Conservation (phyloP, 2,113 vertebrate genomes). For the Pollachius pollachius region DNA sequence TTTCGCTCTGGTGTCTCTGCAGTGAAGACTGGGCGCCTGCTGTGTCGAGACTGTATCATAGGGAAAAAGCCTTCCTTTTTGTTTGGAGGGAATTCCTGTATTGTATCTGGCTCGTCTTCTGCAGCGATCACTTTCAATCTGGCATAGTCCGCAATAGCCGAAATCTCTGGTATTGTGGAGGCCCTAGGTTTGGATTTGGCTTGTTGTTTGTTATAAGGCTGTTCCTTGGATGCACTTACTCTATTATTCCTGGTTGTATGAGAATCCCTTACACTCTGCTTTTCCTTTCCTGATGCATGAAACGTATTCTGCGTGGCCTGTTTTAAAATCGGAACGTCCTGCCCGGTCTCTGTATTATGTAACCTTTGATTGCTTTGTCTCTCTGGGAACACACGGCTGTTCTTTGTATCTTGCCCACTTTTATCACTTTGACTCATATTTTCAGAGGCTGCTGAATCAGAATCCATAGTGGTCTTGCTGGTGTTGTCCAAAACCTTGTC, state of each 20-base stretch:
- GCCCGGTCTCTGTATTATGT: conserved; percentile 16
- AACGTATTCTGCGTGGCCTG: conserved; percentile 22
- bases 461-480: conserved; percentile 28
- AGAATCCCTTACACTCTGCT: conserved; percentile 22
- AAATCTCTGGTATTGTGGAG: conserved; percentile 62
- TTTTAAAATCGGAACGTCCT: conserved; percentile 28
- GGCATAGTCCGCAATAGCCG: conserved; percentile 68
- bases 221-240: conserved; percentile 11
- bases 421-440: conserved; percentile 28
- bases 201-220: conserved; percentile 12
- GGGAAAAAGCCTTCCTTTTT: conserved; percentile 70
- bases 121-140: conserved; percentile 70
- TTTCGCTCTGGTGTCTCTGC: conserved; percentile 33
- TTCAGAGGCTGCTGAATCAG: conserved; percentile 22
- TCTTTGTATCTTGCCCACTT: conserved; percentile 38
- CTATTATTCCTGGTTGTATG: conserved; percentile 4
- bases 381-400: conserved; percentile 17
- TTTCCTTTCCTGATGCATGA: conserved; percentile 29
- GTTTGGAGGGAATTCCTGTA: conserved; percentile 60
- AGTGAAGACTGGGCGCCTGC: conserved; percentile 60
- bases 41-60: conserved; percentile 57
- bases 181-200: conserved; percentile 51
- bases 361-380: conserved; percentile 20
- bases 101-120: conserved; percentile 40
- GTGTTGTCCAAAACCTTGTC: conserved; percentile 31